These are phyloP conservation scores for Channa maculata DNA, from an alignment of 2,113 vertebrate species.

Conservation along the genomic window DNA sequence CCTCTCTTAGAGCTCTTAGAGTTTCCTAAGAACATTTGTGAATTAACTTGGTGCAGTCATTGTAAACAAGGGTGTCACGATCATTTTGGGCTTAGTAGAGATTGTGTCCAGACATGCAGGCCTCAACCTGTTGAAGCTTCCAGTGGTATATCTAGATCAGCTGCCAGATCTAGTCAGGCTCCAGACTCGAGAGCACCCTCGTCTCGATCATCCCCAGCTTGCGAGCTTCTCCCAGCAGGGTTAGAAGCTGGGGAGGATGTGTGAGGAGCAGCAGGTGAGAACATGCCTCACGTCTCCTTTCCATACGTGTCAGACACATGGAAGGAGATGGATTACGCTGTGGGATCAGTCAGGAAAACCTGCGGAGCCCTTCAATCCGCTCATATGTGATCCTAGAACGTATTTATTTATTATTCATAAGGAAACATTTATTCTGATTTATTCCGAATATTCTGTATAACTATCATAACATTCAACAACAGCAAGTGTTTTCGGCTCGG, in stretches of 20 bases:
- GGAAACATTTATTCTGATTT: no score
- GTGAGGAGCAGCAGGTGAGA: conserved; percentile 6
- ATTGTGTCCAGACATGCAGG: neutral
- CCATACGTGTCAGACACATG: conserved; percentile 3
- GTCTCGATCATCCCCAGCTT: conserved; percentile 6
- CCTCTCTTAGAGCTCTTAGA: no score
- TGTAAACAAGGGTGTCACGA: no score
- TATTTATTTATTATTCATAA: no score
- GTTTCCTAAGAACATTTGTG: no score
- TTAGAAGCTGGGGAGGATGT: neutral
- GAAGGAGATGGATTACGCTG: neutral
- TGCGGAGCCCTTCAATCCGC: neutral
- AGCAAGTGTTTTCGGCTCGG: no score
- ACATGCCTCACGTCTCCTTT: conserved; percentile 18
- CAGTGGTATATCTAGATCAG: neutral
- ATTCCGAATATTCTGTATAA: neutral
- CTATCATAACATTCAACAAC: neutral
- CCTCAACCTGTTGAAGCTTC: neutral
- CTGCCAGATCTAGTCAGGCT: conserved; percentile 12
- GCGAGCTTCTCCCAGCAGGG: neutral
- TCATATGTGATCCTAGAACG: no score
- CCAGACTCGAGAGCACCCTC: neutral
- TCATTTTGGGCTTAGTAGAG: neutral
- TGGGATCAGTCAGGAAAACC: conserved; percentile 9
- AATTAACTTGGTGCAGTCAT: no score